Base-by-base conservation (phyloP, 2,113 vertebrate species). In the Mirza zaza region DNA sequence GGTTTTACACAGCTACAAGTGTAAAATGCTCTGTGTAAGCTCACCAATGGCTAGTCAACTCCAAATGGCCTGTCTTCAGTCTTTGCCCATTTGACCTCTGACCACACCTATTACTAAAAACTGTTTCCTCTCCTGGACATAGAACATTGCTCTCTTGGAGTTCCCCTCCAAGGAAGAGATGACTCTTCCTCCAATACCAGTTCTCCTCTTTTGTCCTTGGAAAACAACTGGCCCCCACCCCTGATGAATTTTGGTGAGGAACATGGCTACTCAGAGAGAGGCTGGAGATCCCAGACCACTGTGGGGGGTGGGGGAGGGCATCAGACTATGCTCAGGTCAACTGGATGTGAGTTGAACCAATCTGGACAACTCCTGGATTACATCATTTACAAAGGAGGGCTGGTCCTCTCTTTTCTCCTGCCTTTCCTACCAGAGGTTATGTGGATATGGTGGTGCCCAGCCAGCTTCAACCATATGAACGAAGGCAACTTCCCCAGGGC, bases 61-160 rank as follows among this genome's bases (percentile, higher is more conserved):
- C 39, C 90, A 36, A 85, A 50, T 0, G 32, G 76, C 59, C 80
- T 27, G 23, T 15, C 65, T 80, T 32, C 88, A 55, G 32, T 32
- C 29, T 67, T 15, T 15, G 67, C 34, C 34, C 90, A n/a, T 32
- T 63, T 32, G 36, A 29, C 13, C 71, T 52, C 76, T 36, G 59
- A 73, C 96, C 86, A 95, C 94, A 96, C 83, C 95, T 87, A 50
- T 76, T 96, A 94, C 92, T 94, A 70, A 80, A 94, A 93, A 39
- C 50, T 14, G 9, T 39, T 23, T 84, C 50, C 42, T 73, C 75
- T 25, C 21, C 32, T 36, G 21, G 67, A 42, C 76, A 32, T 6
- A 23, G n/a, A 77, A 79, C 83, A 82, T 3, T 17, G n/a, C 52
- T 73, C 36, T 87, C 36, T 57, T 32, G 32, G 32, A n/a, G n/a